phyloP scores from a whole-genome alignment of 2,113 vertebrate species.

The Syngnathus typhle region DNA sequence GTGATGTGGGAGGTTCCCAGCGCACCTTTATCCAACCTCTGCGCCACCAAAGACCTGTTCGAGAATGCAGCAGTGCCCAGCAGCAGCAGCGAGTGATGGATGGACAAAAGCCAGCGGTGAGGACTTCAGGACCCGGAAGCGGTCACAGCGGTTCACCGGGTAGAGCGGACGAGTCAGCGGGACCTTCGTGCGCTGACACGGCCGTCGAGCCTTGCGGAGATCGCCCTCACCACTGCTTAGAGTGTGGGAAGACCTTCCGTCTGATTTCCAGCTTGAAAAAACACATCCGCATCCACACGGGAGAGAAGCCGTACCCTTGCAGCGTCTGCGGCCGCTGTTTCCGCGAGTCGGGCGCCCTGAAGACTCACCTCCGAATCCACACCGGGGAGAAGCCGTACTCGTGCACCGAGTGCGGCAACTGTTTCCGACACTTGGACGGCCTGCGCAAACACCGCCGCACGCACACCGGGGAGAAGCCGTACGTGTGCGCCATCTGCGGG shows the following conservation, averaged over 20 bases:
- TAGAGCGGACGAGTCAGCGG: constrained; percentile 42
- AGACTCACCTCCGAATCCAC: constrained; percentile 77
- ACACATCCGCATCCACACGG: constrained; percentile 77
- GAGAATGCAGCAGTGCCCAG: constrained; percentile 40
- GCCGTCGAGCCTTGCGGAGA: constrained; percentile 52
- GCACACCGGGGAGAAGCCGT: constrained; percentile 75
- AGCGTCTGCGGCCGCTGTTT: constrained; percentile 72
- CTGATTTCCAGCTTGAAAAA: constrained; percentile 77
- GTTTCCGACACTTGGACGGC: constrained; percentile 75
- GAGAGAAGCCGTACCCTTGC: constrained; percentile 76
- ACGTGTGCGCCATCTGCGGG: constrained; percentile 72
- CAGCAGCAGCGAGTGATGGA: constrained; percentile 40
- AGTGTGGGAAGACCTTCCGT: constrained; percentile 76
- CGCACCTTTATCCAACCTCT: constrained; percentile 52
- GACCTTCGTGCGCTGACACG: constrained; percentile 49
- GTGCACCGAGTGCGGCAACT: constrained; percentile 72
- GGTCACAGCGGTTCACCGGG: constrained; percentile 40
- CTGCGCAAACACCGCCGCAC: constrained; percentile 76
- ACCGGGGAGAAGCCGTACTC: constrained; percentile 76
- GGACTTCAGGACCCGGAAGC: constrained; percentile 40
- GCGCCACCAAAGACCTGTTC: constrained; percentile 47
- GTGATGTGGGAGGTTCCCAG: constrained; percentile 51
- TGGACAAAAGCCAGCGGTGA: constrained; percentile 39
- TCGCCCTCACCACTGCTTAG: constrained; percentile 73
- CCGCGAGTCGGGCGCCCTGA: constrained; percentile 73